Base-by-base conservation (phyloP, 2,888 invertebrate genomes). In the Ochropleura plecta region DNA sequence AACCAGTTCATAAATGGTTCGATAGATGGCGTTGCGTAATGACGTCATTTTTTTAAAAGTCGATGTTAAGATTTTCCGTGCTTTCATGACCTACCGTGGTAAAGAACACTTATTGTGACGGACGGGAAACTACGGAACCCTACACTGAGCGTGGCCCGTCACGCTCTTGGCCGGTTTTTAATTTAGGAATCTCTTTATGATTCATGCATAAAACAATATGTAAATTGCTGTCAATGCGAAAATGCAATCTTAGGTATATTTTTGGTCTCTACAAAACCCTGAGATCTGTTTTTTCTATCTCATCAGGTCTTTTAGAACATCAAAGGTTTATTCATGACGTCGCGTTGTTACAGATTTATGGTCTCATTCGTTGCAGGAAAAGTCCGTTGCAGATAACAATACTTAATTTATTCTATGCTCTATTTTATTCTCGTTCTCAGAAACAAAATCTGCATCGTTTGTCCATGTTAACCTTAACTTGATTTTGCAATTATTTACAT, bases 371-470 rank as follows among this genome's bases (percentile, higher is more conserved):
- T 48, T 10, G n/a, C 44, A 49, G 8, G 18, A 70, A 44, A 40
- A 78, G 44, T 49, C 9, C 5, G 0, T 20, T 40, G 8, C 14
- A n/a, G 20, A 18, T 20, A 64, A 64, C 5, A 78, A 48, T 48
- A 48, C 14, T 49, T 42, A 65, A 73, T 73, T 40, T 63, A 79
- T 78, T 10, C 51, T 0, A 1, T 51, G 67, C 30, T 70, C 63
- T 71, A 81, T 68, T 80, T 81, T 0, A 16, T 46, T 20, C 51
- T 71, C 30, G 64, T 60, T 55, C 44, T n/a, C 18, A 64, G 16
- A 51, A 51, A 66, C 59, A 55, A 76, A 59, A 76, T 70, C 20
- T 16, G 46, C 14, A 40, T 63, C 40, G 55, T 79, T 67, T 42
- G 70, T 59, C 18, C 48, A 40, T 71, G 30, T 30, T 66, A 53